Conservation (phyloP, 2,797 vertebrate genomes). For the Labroides dimidiatus region DNA sequence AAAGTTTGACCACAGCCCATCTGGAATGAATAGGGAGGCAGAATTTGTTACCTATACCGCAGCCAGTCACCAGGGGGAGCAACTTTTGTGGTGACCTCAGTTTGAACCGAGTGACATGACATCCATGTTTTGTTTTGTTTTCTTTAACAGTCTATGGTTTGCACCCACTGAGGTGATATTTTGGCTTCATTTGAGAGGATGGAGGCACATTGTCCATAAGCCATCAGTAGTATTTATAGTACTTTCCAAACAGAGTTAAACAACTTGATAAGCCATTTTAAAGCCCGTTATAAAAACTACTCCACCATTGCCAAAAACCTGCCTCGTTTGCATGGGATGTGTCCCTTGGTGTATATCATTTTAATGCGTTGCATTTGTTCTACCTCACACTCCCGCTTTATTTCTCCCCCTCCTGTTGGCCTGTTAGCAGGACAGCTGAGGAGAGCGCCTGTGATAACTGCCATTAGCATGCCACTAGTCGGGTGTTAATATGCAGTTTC, state of each 20-base stretch:
- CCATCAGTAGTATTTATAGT: no score
- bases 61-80: no score
- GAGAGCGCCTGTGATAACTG: slow-evolving; percentile 75
- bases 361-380: slow-evolving; percentile 32
- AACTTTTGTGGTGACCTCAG: no score
- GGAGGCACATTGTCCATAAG: no score
- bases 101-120: no score
- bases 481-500: slow-evolving; percentile 84
- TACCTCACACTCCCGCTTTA: slow-evolving; percentile 23
- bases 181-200: no score
- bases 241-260: not conserved
- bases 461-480: slow-evolving; percentile 83
- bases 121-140: no score
- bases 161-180: no score
- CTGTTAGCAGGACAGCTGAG: slow-evolving; percentile 69
- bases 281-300: not conserved
- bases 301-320: not conserved
- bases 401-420: slow-evolving; percentile 38
- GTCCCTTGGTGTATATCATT: slow-evolving; percentile 15
- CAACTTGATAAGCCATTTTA: not conserved
- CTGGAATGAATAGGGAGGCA: no score
- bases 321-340: not conserved
- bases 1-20: no score
- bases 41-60: no score
- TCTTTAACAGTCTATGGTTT: no score